Conservation (phyloP, 2,797 vertebrate species). For the Coregonus sp. region DNA sequence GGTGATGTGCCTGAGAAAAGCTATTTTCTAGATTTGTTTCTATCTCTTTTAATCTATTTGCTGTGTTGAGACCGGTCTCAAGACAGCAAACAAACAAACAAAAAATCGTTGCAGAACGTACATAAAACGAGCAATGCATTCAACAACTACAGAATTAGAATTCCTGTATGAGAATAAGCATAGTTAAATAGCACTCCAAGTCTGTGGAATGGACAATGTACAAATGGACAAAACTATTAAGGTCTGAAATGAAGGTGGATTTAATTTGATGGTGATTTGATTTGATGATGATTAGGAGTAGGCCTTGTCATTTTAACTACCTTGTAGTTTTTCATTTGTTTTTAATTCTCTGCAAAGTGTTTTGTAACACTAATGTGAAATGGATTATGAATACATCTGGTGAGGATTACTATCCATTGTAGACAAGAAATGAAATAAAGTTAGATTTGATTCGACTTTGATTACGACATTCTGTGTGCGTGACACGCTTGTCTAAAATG, state of each 20-base stretch:
- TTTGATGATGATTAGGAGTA: neutral
- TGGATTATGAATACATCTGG: neutral
- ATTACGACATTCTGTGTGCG: neutral
- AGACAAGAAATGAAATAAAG: neutral
- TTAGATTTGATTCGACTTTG: neutral
- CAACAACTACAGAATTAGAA: neutral
- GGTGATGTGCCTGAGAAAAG: neutral
- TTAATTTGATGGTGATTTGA: slow-evolving; percentile 3
- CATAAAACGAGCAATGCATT: slow-evolving; percentile 8
- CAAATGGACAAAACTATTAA: neutral
- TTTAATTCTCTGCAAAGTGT: neutral
- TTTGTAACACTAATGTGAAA: neutral
- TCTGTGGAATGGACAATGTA: neutral
- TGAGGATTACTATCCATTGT: neutral
- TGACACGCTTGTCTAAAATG: neutral
- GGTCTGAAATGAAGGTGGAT: neutral
- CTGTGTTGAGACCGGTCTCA: neutral
- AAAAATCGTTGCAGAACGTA: slow-evolving; percentile 1
- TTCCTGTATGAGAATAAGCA: neutral
- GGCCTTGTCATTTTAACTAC: neutral
- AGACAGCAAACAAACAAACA: neutral
- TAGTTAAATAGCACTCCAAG: neutral
- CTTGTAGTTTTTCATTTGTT: neutral
- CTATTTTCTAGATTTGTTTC: neutral
- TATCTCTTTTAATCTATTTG: neutral